Conservation (phyloP, 53 echinoderm and acorn worm species). For the Pentamera pediparva region DNA sequence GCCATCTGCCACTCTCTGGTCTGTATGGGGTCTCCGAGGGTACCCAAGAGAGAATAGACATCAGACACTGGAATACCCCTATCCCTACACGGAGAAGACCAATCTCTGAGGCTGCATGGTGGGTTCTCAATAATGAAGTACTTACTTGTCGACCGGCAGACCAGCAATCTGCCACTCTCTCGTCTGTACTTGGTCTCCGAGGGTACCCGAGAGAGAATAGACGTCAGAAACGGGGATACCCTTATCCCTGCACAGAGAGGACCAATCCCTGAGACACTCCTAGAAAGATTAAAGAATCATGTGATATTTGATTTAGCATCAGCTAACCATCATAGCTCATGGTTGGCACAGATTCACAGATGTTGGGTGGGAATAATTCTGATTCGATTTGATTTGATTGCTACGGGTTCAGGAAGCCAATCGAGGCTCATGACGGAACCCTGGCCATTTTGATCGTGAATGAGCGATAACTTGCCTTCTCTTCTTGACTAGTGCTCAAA, state of each 20-base stretch:
- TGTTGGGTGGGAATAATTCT: too few species aligned
- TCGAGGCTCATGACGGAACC: too few species aligned
- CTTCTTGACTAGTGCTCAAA: too few species aligned
- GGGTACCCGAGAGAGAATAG: constrained; percentile 75
- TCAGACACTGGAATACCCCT: constrained; percentile 85
- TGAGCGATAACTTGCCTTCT: too few species aligned
- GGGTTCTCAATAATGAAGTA: background rate
- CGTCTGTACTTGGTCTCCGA: constrained; percentile 85
- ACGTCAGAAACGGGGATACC: constrained; percentile 80
- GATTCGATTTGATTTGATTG: too few species aligned
- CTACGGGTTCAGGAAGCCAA: too few species aligned
- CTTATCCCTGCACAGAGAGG: constrained; percentile 74
- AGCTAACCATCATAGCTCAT: too few species aligned
- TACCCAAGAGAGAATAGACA: constrained; percentile 69
- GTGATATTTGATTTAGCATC: too few species aligned
- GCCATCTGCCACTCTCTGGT: constrained; percentile 89
- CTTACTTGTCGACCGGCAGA: constrained; percentile 90
- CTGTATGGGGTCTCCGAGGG: constrained; percentile 85
- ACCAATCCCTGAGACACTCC: constrained; percentile 95
- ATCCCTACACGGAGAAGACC: constrained; percentile 82
- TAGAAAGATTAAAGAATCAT: background rate
- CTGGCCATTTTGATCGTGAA: too few species aligned
- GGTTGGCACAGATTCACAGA: too few species aligned
- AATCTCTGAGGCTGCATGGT: constrained; percentile 76
- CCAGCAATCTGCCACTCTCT: constrained; percentile 94